These are phyloP conservation scores for Amphipoea oculea DNA, from an alignment of 2,888 invertebrate genomes.

Conservation along the genomic window DNA sequence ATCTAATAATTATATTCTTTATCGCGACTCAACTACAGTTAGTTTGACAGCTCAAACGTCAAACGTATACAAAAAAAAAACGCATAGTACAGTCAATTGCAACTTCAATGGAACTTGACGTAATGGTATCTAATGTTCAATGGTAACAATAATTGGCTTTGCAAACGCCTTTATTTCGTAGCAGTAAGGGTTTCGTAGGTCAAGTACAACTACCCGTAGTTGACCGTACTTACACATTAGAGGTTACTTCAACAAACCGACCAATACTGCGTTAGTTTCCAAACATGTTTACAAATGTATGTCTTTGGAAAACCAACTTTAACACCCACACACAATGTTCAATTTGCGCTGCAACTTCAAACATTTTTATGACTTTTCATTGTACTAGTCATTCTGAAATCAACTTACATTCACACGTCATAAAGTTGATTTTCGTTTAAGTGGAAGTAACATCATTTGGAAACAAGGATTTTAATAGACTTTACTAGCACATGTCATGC, in stretches of 20 bases:
- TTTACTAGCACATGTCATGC: conserved; percentile 20
- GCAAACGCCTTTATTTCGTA: background rate
- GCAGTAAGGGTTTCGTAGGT: background rate
- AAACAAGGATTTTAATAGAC: conserved; percentile 17
- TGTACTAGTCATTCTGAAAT: background rate
- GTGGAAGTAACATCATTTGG: background rate
- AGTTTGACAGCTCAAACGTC: conserved; percentile 4
- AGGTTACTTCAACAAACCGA: background rate
- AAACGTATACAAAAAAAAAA: background rate
- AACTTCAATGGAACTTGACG: too few relatives aligned
- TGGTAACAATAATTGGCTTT: background rate
- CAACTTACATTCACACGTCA: background rate
- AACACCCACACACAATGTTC: background rate
- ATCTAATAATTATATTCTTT: background rate
- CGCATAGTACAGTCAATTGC: background rate
- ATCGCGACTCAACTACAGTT: too few relatives aligned
- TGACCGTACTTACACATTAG: background rate
- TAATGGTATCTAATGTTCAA: too few relatives aligned
- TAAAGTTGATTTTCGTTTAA: background rate
- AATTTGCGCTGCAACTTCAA: background rate
- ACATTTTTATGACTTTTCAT: conserved; percentile 1
- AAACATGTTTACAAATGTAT: background rate
- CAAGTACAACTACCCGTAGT: background rate
- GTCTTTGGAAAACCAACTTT: conserved; percentile 2
- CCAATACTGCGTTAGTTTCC: background rate